Conservation (phyloP, 1,140 invertebrate genomes). For the Tetramorium simillimum region DNA sequence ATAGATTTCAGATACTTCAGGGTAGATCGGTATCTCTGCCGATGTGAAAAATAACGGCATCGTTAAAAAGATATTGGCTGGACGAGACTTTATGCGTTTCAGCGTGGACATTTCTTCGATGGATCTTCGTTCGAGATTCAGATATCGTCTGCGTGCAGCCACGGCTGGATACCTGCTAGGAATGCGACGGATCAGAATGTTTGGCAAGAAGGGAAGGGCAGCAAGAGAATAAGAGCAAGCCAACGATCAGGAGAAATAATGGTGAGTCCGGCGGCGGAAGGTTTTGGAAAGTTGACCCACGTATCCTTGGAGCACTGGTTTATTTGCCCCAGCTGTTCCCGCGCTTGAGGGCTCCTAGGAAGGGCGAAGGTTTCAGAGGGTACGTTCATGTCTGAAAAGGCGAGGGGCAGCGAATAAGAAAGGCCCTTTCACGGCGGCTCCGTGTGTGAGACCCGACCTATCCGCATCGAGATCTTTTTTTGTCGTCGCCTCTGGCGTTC, state of each 20-base stretch:
- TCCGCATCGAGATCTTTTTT: conserved; percentile 41
- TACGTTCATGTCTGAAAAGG: conserved; percentile 49
- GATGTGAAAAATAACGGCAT: background rate
- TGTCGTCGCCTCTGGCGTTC: background rate
- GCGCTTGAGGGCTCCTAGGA: conserved; percentile 46
- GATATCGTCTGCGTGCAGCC: conserved; percentile 28
- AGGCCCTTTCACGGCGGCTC: conserved; percentile 56
- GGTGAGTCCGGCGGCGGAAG: conserved; percentile 48
- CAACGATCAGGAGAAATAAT: conserved; percentile 55
- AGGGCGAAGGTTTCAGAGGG: conserved; percentile 60
- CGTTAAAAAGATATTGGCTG: background rate
- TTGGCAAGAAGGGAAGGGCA: conserved; percentile 17
- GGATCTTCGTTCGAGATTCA: conserved; percentile 22
- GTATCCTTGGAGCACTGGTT: conserved; percentile 62
- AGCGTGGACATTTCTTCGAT: background rate
- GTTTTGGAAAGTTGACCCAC: conserved; percentile 60
- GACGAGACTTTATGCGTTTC: background rate
- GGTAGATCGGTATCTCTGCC: background rate
- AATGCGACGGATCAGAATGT: conserved; percentile 47
- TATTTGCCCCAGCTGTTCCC: conserved; percentile 77
- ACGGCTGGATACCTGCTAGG: conserved; percentile 79
- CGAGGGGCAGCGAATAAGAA: conserved; percentile 55
- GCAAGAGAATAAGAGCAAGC: conserved; percentile 38
- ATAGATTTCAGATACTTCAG: background rate
- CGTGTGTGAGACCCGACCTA: background rate